phyloP scores from a whole-genome alignment of 2,888 invertebrate species.

The Aporophyla nigra region DNA sequence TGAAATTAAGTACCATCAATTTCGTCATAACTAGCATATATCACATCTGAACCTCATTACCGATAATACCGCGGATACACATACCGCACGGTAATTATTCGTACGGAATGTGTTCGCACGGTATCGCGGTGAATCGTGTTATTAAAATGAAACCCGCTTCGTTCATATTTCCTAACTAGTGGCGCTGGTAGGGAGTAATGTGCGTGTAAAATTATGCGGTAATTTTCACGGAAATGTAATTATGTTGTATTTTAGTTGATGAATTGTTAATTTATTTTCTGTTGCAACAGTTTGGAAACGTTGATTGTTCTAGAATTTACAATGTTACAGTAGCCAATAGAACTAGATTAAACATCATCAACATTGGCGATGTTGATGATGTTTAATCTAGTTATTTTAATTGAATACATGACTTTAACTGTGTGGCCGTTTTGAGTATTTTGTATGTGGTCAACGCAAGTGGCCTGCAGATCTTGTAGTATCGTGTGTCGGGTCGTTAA shows the following conservation, averaged over 20 bases:
- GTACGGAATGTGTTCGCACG: constrained; percentile 28
- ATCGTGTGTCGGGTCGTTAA: too few species aligned
- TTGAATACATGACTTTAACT: too few species aligned
- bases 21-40: constrained; percentile 5
- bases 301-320: not conserved
- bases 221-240: constrained; percentile 33
- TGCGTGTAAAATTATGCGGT: constrained; percentile 30
- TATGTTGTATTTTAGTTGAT: constrained; percentile 12
- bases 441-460: too few species aligned
- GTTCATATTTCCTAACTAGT: constrained; percentile 35
- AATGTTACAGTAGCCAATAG: not conserved
- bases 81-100: constrained; percentile 45
- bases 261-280: constrained; percentile 23
- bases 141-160: constrained; percentile 30
- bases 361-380: too few species aligned
- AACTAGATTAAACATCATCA: too few species aligned
- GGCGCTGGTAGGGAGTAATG: not conserved
- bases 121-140: constrained; percentile 27
- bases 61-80: constrained; percentile 6
- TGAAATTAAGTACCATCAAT: constrained; percentile 6
- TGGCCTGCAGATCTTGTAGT: too few species aligned
- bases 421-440: too few species aligned
- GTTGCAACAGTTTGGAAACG: not conserved
- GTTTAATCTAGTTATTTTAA: too few species aligned
- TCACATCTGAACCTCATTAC: constrained; percentile 36